phyloP scores from a whole-genome alignment of 2,113 vertebrate genomes.

The Rhinopithecus roxellana region DNA sequence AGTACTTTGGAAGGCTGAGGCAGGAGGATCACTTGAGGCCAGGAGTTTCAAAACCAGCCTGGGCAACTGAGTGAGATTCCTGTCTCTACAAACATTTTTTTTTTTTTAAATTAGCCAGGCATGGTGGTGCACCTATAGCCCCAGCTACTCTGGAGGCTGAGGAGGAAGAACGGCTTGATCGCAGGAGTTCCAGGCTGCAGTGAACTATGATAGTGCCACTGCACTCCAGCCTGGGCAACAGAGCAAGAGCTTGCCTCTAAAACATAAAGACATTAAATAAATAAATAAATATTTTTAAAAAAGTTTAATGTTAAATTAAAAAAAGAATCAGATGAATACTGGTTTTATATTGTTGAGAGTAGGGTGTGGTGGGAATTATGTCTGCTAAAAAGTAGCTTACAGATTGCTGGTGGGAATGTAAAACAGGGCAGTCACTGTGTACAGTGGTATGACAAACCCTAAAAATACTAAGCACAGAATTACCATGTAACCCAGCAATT shows the following conservation, averaged over 20 bases:
- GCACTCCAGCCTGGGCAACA: background rate
- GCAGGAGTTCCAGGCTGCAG: no score
- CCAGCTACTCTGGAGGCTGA: no score
- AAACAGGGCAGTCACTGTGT: background rate
- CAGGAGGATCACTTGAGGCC: background rate
- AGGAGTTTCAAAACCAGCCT: background rate
- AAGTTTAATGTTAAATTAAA: no score
- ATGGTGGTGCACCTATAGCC: no score
- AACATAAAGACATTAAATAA: background rate
- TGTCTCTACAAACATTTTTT: background rate
- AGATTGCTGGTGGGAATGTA: background rate
- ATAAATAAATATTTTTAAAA: no score
- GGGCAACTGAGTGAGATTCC: background rate
- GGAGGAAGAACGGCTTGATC: no score
- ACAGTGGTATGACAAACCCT: background rate
- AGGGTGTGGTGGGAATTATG: background rate
- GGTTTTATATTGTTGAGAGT: no score
- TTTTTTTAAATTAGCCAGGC: no score
- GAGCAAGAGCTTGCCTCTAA: background rate
- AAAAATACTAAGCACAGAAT: background rate
- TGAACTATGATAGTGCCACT: no score
- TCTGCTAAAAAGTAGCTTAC: background rate
- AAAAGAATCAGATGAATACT: no score
- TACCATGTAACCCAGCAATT: background rate
- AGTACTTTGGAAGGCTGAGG: background rate